Base-by-base conservation (phyloP, 37 sponge, comb jelly and placozoan genomes). In the Petrosia ficiformis region DNA sequence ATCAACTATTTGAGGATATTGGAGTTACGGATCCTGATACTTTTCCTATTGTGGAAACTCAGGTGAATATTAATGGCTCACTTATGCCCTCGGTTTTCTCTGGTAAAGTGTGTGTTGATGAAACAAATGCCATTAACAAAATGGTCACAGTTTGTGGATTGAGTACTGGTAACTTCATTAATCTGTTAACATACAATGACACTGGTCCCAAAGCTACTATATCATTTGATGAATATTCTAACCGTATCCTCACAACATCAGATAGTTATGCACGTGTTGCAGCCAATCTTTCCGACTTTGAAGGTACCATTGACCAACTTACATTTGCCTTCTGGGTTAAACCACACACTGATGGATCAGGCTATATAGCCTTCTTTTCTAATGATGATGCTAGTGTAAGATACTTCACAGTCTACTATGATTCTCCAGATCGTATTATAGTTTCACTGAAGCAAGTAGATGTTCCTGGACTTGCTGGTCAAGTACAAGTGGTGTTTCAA, bases 321-420 rank as follows among this genome's bases (percentile, higher is more conserved):
- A 77, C 79, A 0, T 69, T 85, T 32, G 68, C 82, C 29, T 54
- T 82, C 24, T 91, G 91, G 91, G 16, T 91, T 34, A 70, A 73
- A 44, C n/a, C 60, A 57, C 14, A 0, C 0, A 41, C 70, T 40
- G 59, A 39, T 3, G 31, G 26, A 25, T 85, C 87, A 39, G 91
- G 91, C 39, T 91, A 86, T 54, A 57, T 86, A 10, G 66, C 64
- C 6, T 82, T 61, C 36, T 76, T 65, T 65, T 71, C 82, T 19
- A 75, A 60, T 25, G 42, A 39, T 56, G 67, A 82, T 52, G 70
- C 75, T 1, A 57, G 59, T 42, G 86, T 81, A 59, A 71, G 91
- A 25, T 91, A 91, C 60, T 79, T 85, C 75, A 75, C 87, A 21
- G 69, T 86, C 2, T 86, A 79, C 63, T 86, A 70, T 56, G 44